Percentiles rank a stretch among this genome's conserved stretches.
Conservation (phyloP, 2,797 vertebrate genomes). For the Danio kyathit region DNA sequence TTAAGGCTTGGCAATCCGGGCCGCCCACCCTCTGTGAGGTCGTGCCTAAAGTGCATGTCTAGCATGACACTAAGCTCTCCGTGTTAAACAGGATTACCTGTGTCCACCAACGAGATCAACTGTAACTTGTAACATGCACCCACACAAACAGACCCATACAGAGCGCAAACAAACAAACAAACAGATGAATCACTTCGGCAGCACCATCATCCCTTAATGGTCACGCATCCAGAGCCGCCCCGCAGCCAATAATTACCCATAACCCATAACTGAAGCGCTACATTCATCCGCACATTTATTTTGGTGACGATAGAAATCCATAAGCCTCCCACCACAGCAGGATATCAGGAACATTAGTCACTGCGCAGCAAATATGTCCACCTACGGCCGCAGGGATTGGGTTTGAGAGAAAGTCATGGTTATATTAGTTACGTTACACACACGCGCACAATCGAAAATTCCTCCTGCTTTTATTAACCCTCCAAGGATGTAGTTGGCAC, state of each 20-base stretch:
- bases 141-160: slow-evolving; percentile 44
- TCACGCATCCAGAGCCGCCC: slow-evolving; percentile 1
- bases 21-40: neutral
- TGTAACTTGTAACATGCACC: slow-evolving; percentile 43
- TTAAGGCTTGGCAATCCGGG: neutral
- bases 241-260: slow-evolving; percentile 13
- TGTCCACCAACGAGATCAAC: slow-evolving; percentile 73
- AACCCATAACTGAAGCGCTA: slow-evolving; percentile 9
- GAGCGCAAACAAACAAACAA: slow-evolving; percentile 32
- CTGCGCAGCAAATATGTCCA: slow-evolving; percentile 43
- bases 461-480: slow-evolving; percentile 45
- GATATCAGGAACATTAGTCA: slow-evolving; percentile 40
- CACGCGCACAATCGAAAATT: slow-evolving; percentile 35
- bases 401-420: slow-evolving; percentile 44
- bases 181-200: slow-evolving; percentile 1
- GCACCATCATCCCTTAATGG: neutral
- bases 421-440: slow-evolving; percentile 42
- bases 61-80: slow-evolving; percentile 71
- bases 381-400: slow-evolving; percentile 47
- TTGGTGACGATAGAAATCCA: slow-evolving; percentile 29
- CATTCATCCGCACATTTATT: slow-evolving; percentile 36
- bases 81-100: slow-evolving; percentile 73
- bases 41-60: slow-evolving; percentile 49
- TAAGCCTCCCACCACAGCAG: slow-evolving; percentile 40
- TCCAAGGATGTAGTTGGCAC: slow-evolving; percentile 46